phyloP scores from a whole-genome alignment of 2,113 vertebrate genomes.

The Pyrgilauda ruficollis region DNA sequence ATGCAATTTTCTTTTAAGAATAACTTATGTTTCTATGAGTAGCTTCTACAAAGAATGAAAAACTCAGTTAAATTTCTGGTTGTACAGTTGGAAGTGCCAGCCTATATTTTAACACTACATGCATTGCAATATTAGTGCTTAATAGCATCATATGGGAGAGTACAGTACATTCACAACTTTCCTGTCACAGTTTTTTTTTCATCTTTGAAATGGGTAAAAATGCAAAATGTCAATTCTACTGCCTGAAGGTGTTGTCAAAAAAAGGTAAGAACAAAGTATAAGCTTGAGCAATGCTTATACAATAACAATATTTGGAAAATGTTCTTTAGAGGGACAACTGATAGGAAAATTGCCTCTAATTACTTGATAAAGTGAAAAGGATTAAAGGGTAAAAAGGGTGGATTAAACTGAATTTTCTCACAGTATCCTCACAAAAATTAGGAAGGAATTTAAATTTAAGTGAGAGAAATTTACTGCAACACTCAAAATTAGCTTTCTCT shows the following conservation, averaged over 20 bases:
- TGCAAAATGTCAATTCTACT: not conserved
- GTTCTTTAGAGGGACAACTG: not conserved
- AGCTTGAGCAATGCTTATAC: not conserved
- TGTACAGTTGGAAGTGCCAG: not conserved
- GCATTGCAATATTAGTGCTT: not conserved
- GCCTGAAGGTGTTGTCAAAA: not conserved
- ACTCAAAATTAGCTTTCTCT: not conserved
- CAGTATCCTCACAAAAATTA: not conserved
- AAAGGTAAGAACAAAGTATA: not conserved
- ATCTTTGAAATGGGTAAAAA: not conserved
- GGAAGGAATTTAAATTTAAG: not conserved
- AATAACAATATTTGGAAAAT: not conserved
- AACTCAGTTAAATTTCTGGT: not conserved
- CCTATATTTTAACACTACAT: not conserved
- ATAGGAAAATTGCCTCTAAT: not conserved
- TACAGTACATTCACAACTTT: not conserved
- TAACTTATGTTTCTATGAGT: not conserved
- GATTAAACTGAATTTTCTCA: not conserved
- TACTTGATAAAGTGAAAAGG: not conserved
- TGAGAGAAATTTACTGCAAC: not conserved
- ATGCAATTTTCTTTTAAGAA: not conserved
- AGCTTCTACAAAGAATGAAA: not conserved
- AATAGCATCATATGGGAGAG: not conserved
- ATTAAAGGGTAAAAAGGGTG: not conserved
- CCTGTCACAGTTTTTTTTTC: not conserved